phyloP scores from a whole-genome alignment of 2,888 invertebrate genomes.

The Amiota communis region DNA sequence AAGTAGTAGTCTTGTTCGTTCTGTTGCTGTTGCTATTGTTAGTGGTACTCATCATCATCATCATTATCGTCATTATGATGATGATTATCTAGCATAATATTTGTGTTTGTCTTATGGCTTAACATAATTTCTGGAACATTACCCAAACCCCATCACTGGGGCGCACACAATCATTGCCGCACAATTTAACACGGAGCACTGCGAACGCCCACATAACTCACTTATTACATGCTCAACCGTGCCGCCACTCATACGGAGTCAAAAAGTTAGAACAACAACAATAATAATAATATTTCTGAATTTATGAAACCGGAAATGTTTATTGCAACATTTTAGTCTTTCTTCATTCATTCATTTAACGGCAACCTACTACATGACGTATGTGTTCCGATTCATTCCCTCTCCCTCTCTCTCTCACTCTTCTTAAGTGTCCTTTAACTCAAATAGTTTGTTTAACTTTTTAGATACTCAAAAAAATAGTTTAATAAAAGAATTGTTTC shows the following conservation, averaged over 20 bases:
- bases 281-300: slow-evolving; percentile 56
- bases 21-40: no score
- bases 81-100: slow-evolving; percentile 16
- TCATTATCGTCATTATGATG: no score
- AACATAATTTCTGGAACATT: slow-evolving; percentile 60
- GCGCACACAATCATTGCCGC: not conserved
- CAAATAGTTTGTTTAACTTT: not conserved
- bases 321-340: slow-evolving; percentile 40
- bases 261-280: slow-evolving; percentile 57
- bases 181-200: not conserved
- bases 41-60: no score
- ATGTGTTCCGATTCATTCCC: slow-evolving; percentile 39
- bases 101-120: slow-evolving; percentile 39
- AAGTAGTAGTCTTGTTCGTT: no score
- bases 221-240: not conserved
- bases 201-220: not conserved
- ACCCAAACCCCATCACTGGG: slow-evolving; percentile 25
- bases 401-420: no score
- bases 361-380: slow-evolving; percentile 44
- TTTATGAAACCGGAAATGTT: slow-evolving; percentile 53
- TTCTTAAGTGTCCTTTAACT: slow-evolving; percentile 8
- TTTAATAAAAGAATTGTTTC: no score
- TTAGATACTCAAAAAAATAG: no score
- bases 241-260: slow-evolving; percentile 39
- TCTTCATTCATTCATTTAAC: slow-evolving; percentile 41